Conservation (phyloP, 2,113 vertebrate species). For the Bubo blakistoni region DNA sequence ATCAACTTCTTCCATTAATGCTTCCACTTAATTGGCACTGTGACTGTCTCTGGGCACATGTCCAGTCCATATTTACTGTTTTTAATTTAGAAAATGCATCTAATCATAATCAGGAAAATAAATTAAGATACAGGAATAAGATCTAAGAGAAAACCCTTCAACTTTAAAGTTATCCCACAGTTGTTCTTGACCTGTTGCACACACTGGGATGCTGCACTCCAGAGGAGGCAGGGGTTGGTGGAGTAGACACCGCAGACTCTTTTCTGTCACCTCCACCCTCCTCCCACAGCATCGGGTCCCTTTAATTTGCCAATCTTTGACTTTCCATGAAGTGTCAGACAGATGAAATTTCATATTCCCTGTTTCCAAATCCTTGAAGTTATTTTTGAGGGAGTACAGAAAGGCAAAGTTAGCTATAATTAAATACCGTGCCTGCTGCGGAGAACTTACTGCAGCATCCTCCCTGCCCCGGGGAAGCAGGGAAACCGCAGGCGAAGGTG, state of each 20-base stretch:
- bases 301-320: not conserved
- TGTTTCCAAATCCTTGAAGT: not conserved
- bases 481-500: not conserved
- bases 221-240: not conserved
- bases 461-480: not conserved
- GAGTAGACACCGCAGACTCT: rapidly evolving
- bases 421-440: not conserved
- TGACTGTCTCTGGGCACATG: not conserved
- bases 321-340: not conserved
- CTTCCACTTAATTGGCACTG: not conserved
- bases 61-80: not conserved
- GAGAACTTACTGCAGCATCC: not conserved
- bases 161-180: not conserved
- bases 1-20: not conserved
- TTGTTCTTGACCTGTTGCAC: not conserved
- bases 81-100: not conserved
- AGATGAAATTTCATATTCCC: not conserved
- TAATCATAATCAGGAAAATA: not conserved
- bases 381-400: not conserved
- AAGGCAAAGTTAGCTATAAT: not conserved
- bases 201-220: rapidly evolving
- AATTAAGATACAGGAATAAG: not conserved
- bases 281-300: not conserved
- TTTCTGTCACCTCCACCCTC: not conserved
- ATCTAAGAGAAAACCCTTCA: not conserved